These are phyloP conservation scores for Dryoscopus gambensis DNA, from an alignment of 2,113 vertebrate species.

Conservation along the genomic window DNA sequence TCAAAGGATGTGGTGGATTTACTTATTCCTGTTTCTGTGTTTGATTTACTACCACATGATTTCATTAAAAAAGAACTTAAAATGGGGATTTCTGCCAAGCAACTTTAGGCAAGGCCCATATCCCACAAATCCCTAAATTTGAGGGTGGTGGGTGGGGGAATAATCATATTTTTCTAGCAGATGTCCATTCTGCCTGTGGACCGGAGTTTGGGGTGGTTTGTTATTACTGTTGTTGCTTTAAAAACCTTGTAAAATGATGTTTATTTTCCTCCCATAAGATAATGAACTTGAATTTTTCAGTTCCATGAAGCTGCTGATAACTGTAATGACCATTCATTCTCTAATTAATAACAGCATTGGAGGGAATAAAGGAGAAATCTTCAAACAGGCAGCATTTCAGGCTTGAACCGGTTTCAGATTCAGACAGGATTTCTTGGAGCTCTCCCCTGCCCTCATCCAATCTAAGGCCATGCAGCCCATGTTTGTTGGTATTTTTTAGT, in stretches of 20 bases:
- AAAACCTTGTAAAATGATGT: background rate
- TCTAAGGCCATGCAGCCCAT: background rate
- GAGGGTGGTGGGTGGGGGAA: slow-evolving; percentile 23
- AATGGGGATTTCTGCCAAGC: slow-evolving; percentile 52
- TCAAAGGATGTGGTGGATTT: slow-evolving; percentile 69
- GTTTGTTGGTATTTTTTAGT: background rate
- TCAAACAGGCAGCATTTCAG: background rate
- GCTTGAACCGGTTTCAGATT: slow-evolving; percentile 1
- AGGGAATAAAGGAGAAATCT: background rate
- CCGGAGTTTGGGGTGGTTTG: background rate
- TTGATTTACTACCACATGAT: slow-evolving; percentile 74
- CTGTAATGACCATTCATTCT: background rate
- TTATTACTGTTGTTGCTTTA: background rate
- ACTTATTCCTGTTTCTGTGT: slow-evolving; percentile 63
- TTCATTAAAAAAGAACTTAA: slow-evolving; percentile 66
- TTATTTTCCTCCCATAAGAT: slow-evolving; percentile 45
- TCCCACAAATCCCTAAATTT: slow-evolving; percentile 64
- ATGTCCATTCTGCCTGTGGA: slow-evolving; percentile 35
- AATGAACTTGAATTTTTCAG: slow-evolving; percentile 29
- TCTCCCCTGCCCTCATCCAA: background rate
- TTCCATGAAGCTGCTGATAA: background rate
- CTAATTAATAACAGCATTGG: background rate
- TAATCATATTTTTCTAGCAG: slow-evolving; percentile 62
- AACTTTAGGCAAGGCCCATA: slow-evolving; percentile 59
- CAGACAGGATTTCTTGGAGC: background rate